phyloP scores from a whole-genome alignment of 2,113 vertebrate species.

The Struthidea cinerea region DNA sequence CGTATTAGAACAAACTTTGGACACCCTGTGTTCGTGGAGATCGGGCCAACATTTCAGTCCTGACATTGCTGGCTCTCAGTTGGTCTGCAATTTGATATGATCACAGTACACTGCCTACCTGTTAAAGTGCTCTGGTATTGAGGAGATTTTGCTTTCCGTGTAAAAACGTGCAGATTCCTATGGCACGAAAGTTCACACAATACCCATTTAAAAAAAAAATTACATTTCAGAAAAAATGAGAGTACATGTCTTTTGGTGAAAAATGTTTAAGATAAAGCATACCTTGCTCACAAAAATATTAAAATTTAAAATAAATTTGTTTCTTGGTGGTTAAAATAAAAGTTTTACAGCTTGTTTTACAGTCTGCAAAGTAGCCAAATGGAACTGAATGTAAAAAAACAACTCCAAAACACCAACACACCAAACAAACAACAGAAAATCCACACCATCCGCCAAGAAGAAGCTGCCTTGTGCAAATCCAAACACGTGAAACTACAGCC shows the following conservation, averaged over 20 bases:
- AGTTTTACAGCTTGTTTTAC: not conserved
- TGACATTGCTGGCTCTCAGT: not conserved
- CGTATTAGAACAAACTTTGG: not conserved
- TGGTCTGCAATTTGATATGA: not conserved
- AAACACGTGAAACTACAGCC: not conserved
- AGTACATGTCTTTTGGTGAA: not conserved
- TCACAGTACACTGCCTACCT: not conserved
- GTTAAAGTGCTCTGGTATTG: not conserved
- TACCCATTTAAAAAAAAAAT: not conserved
- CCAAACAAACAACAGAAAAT: not conserved
- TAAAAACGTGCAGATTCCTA: not conserved
- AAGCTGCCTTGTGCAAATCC: not conserved
- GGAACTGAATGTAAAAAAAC: not conserved
- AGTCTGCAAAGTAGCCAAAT: not conserved
- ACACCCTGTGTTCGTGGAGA: not conserved
- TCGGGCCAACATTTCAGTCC: not conserved
- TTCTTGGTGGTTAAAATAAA: slow-evolving; percentile 4
- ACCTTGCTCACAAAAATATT: not conserved
- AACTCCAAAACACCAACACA: not conserved
- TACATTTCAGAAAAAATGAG: not conserved
- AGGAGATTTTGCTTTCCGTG: not conserved
- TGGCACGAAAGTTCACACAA: not conserved
- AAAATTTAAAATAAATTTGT: not conserved
- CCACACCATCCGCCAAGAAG: not conserved
- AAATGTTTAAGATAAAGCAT: not conserved